phyloP scores from a whole-genome alignment of 2,888 invertebrate genomes.

The Trachelus iudaicus region DNA sequence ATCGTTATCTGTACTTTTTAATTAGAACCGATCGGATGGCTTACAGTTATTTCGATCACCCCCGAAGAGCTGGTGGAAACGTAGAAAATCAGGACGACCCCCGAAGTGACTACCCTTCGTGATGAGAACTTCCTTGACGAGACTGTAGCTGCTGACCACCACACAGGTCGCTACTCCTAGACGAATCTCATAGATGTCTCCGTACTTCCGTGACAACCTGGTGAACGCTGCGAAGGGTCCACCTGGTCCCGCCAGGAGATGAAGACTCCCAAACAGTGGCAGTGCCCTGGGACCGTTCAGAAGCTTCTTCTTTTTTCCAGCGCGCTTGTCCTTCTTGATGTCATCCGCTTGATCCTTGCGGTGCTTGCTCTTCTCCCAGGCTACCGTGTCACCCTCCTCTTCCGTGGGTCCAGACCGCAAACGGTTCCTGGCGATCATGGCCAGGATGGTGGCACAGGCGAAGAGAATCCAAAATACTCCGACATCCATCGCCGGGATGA shows the following conservation, averaged over 20 bases:
- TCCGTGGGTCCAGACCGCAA: neutral
- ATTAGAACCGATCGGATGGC: slow-evolving; percentile 49
- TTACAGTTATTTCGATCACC: slow-evolving; percentile 89
- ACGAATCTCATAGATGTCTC: slow-evolving; percentile 78
- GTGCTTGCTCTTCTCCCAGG: neutral
- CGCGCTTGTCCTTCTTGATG: slow-evolving; percentile 9
- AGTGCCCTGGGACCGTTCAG: slow-evolving; percentile 55
- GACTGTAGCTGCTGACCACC: slow-evolving; percentile 78
- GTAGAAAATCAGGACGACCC: slow-evolving; percentile 82
- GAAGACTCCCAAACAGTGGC: slow-evolving; percentile 79
- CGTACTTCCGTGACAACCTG: slow-evolving; percentile 75
- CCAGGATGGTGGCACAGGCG: slow-evolving; percentile 22
- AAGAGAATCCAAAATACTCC: slow-evolving; percentile 23
- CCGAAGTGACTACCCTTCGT: slow-evolving; percentile 85
- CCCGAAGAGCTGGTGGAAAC: slow-evolving; percentile 85
- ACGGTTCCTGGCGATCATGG: slow-evolving; percentile 15
- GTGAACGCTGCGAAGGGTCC: slow-evolving; percentile 81
- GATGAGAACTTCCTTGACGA: slow-evolving; percentile 81
- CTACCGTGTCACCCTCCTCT: slow-evolving; percentile 8
- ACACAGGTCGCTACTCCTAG: slow-evolving; percentile 78
- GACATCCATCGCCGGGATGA: slow-evolving; percentile 16
- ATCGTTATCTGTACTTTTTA: neutral
- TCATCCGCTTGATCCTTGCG: neutral
- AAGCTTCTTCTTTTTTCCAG: slow-evolving; percentile 9
- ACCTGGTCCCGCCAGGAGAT: slow-evolving; percentile 72